Evolutionary conservation across 1,140 invertebrate species (phyloP), one percentile per base, ranked within the genome.

Genomic region (Conopomorpha cramerella): DNA sequence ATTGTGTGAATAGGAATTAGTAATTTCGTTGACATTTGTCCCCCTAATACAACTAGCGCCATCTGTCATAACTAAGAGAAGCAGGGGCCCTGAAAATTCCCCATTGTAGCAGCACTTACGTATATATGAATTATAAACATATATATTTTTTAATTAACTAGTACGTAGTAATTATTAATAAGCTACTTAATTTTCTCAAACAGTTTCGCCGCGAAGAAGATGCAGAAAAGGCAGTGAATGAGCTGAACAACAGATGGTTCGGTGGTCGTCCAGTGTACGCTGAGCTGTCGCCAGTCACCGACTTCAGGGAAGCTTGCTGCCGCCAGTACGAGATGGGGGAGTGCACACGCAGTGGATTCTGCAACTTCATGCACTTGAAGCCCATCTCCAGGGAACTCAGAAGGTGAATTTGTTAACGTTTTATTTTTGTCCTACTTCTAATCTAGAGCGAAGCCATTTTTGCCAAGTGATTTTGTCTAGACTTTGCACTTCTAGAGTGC

Each of bases 301-400:
- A 99, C 78, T 99, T 99, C 66, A 83, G 96, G 55, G 97, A 99
- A 82, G 96, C 96, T 13, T 99, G 97, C 70, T 99, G 97, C 71
- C 86, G 97, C 31, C 97, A 99, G 76, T 99, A 99, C 77, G 96
- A 99, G 81, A 96, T 98, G 92, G 95, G 96, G 2, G 96, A 98
- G 79, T 99, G 96, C 65, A 98, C 95, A 1, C 81, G 97, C 37
- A 96, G 95, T 59, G 97, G 96, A 30, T 99, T 99, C 76, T 99
- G 97, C 74, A 99, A 99, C 79, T 99, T 99, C 68, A 99, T 99
- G 97, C 97, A 99, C 67, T 81, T 99, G 61, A 99, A 99, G 64
- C 96, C 96, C 26, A 99, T 99, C 55, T 98, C 95, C 0, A 78
- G 95, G 46, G 94, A 95, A 60, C 70, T 98, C 16, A 81, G 95